phyloP scores from a whole-genome alignment of 2,113 vertebrate species.

The Hippocampus comes region DNA sequence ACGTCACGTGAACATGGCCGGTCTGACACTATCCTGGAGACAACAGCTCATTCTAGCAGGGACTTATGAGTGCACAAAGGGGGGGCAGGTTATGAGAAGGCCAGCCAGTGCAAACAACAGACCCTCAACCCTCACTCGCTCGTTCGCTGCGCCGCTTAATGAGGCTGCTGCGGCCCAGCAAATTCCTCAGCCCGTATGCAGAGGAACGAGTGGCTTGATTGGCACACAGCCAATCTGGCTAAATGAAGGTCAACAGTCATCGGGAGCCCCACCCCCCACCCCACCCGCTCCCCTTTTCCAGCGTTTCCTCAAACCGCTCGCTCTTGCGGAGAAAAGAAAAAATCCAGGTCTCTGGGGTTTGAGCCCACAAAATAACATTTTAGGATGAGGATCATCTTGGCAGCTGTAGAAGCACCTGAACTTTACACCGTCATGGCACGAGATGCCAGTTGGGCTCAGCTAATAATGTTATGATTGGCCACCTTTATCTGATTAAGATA shows the following conservation, averaged over 20 bases:
- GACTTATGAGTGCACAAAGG: constrained; percentile 27
- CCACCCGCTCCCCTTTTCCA: background rate
- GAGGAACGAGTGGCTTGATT: constrained; percentile 42
- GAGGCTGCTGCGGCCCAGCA: constrained; percentile 46
- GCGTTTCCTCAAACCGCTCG: constrained; percentile 26
- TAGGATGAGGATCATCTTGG: background rate
- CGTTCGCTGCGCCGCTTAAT: constrained; percentile 56
- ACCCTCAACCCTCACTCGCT: constrained; percentile 34
- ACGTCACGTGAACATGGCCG: background rate
- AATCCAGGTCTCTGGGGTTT: constrained; percentile 2
- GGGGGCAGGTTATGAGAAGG: constrained; percentile 37
- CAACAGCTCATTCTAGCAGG: background rate
- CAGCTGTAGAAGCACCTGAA: constrained; percentile 1
- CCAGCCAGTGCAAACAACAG: constrained; percentile 48
- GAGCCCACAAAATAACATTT: constrained; percentile 14
- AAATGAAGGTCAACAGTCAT: constrained; percentile 52
- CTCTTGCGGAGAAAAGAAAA: constrained; percentile 20
- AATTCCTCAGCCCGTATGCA: constrained; percentile 51
- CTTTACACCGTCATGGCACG: background rate
- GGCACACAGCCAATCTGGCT: constrained; percentile 43
- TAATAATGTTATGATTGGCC: background rate
- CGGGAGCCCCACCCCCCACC: constrained; percentile 12
- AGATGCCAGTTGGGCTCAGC: background rate
- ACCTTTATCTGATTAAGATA: background rate
- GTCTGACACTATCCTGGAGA: constrained; percentile 27